Evolutionary conservation across 2,797 vertebrate species (phyloP).

Genomic region (Hydrocynus forskahlii): DNA sequence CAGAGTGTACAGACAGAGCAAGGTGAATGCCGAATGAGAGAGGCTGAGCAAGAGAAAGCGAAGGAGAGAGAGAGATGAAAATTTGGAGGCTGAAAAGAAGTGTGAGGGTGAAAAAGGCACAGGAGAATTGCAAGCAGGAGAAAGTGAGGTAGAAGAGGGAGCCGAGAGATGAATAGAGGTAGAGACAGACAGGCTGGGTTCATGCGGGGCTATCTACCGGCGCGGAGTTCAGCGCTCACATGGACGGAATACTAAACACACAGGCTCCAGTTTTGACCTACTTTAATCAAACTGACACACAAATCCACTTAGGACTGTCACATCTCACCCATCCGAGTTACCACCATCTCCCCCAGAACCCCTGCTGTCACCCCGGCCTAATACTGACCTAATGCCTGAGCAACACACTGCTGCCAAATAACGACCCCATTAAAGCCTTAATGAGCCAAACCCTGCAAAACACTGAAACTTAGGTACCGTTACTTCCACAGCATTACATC

Average conservation of each 20-base stretch:
- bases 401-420: conserved; percentile 32
- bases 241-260: conserved; percentile 76
- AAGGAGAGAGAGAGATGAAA: conserved; percentile 50
- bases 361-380: conserved; percentile 14
- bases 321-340: conserved; percentile 39
- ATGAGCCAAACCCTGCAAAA: conserved; percentile 21
- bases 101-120: conserved; percentile 22
- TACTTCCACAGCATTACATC: conserved; percentile 29
- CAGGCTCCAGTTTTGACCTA: conserved; percentile 75
- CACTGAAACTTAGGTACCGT: conserved; percentile 13
- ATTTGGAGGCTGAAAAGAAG: conserved; percentile 38
- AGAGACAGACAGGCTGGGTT: conserved; percentile 63
- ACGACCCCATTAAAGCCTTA: conserved; percentile 17
- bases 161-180: conserved; percentile 41
- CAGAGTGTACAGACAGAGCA: conserved; percentile 49
- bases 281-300: conserved; percentile 76
- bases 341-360: conserved; percentile 15
- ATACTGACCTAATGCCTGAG: conserved; percentile 32
- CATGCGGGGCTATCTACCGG: conserved; percentile 72
- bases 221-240: conserved; percentile 72
- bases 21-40: conserved; percentile 28
- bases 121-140: conserved; percentile 47
- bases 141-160: conserved; percentile 58
- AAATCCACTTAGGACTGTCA: conserved; percentile 64
- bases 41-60: conserved; percentile 32